Evolutionary conservation across 1,140 invertebrate species (phyloP), one percentile per base, ranked within the genome.

Genomic region (Sarcophaga peregrina): DNA sequence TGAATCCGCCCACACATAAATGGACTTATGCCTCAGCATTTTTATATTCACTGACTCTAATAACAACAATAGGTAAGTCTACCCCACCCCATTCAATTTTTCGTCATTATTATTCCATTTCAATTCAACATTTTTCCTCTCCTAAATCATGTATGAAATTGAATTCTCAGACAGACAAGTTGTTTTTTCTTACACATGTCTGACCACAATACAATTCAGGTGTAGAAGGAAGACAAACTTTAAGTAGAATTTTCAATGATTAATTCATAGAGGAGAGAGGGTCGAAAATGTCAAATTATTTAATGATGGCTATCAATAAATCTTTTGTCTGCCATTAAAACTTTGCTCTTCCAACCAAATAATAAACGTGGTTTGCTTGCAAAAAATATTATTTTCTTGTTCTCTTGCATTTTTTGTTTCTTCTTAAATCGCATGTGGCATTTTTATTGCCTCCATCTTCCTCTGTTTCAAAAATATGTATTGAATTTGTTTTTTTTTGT

Each of bases 21-120:
- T 99, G 96, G 96, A 96, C 95, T 58, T 97, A 98, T 90, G 95
- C 96, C 76, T 95, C 96, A 52, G 96, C 96, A 85, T 96, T 98
- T 90, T 93, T 99, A 15, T 99, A 99, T 91, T 98, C 97, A 17
- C 92, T 99, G 74, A 99, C 98, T 46, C 94, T 98, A 74, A 98
- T 98, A 85, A 98, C 97, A 5, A 99, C 97, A 78, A 98, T 98
- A 86, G 97, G 97, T 98, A 91, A 94, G 94, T 93, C 46, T n/a
- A 84, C 52, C 10, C 10, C 25, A 37, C 7, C 11, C 11, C 1
- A 58, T 58, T 58, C 5, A n/a, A 15, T 54, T 54, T 15, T 54
- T 8, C 15, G 52, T 58, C 54, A 58, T n/a, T 5, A 11, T 11
- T 13, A 58, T 13, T n/a, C 11, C n/a, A 58, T n/a, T 58, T 58